These are phyloP conservation scores for Mercenaria mercenaria DNA, from an alignment of 1,140 invertebrate genomes.

Conservation along the genomic window DNA sequence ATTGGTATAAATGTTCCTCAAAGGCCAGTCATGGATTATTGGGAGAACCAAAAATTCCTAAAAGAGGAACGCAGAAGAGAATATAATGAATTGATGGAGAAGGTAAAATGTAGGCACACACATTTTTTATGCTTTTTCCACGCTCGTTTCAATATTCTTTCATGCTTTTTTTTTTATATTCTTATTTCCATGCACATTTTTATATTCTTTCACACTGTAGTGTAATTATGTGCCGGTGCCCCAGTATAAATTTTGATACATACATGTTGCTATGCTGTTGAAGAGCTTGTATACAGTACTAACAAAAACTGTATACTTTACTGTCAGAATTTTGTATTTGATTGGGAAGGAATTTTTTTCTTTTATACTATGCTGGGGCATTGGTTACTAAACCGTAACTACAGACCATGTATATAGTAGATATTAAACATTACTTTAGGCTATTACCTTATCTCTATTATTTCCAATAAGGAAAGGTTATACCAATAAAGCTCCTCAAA, in stretches of 20 bases:
- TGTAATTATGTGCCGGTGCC: no score
- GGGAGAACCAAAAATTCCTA: conserved; percentile 51
- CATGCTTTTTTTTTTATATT: neutral
- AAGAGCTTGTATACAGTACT: no score
- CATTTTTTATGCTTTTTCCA: neutral
- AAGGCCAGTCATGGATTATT: conserved; percentile 47
- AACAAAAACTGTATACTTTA: no score
- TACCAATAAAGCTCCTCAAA: conserved; percentile 36
- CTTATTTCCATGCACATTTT: neutral
- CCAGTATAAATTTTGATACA: no score
- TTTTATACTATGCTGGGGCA: no score
- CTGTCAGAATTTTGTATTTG: no score
- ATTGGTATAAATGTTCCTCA: conserved; percentile 1
- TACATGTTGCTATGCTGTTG: no score
- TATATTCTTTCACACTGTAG: neutral
- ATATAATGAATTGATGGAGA: conserved; percentile 62
- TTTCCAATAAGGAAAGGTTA: conserved; percentile 26
- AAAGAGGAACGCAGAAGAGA: conserved; percentile 54
- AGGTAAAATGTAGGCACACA: conserved; percentile 49
- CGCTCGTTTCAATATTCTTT: no score
- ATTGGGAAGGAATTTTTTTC: no score
- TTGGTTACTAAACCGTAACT: no score
- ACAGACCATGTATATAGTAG: no score
- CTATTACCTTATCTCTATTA: neutral
- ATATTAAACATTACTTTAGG: no score